These are phyloP conservation scores for Hypsibius dujardini DNA, from an alignment of 1,140 invertebrate species.

Conservation along the genomic window DNA sequence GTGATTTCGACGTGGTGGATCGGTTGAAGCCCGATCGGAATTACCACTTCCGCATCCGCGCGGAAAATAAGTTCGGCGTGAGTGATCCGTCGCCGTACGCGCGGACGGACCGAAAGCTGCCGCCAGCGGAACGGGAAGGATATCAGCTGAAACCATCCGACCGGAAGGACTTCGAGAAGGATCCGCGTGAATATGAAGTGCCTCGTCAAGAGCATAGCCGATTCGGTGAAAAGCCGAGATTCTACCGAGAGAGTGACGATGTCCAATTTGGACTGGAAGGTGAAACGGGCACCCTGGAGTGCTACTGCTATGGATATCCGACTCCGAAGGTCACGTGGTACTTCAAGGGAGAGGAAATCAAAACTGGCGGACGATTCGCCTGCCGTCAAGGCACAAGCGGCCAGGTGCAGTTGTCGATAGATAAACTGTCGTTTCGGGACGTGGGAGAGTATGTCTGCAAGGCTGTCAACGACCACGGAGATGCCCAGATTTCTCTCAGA, in stretches of 20 bases:
- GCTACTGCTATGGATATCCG: slow-evolving; percentile 81
- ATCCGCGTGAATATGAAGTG: slow-evolving; percentile 8
- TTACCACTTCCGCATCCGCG: slow-evolving; percentile 28
- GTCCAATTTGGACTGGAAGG: slow-evolving; percentile 69
- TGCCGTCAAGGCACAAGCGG: slow-evolving; percentile 70
- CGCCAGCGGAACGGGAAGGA: neutral
- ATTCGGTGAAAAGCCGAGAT: slow-evolving; percentile 34
- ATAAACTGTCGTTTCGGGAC: slow-evolving; percentile 63
- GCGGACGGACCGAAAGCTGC: neutral
- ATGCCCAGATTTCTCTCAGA: slow-evolving; percentile 55
- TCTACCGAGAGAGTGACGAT: slow-evolving; percentile 63
- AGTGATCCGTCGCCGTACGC: slow-evolving; percentile 51
- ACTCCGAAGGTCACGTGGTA: slow-evolving; percentile 72
- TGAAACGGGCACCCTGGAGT: slow-evolving; percentile 65
- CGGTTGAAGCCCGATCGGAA: slow-evolving; percentile 38
- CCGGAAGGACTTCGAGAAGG: neutral
- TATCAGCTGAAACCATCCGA: slow-evolving; percentile 6
- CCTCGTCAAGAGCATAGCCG: neutral
- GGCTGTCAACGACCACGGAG: slow-evolving; percentile 77
- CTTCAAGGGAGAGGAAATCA: slow-evolving; percentile 61
- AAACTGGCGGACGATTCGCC: slow-evolving; percentile 50
- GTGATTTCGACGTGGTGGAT: slow-evolving; percentile 46
- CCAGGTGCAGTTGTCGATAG: slow-evolving; percentile 58
- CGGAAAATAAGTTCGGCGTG: slow-evolving; percentile 33
- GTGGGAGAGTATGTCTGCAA: slow-evolving; percentile 82